Conservation (phyloP, 2,113 vertebrate species). For the Pomatostomus ruficeps region DNA sequence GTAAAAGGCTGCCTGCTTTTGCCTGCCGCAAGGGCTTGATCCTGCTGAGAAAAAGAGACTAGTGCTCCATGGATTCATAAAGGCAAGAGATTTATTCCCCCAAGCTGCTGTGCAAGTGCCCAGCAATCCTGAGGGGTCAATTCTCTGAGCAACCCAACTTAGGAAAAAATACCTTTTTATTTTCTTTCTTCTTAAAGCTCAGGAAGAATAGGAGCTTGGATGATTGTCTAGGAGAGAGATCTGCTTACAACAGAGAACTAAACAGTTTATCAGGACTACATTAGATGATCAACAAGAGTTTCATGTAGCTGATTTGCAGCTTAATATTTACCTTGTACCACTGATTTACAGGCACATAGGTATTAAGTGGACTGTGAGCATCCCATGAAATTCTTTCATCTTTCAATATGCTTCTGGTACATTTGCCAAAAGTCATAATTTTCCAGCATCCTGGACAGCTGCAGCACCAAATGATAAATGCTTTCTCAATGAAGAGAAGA, state of each 20-base stretch:
- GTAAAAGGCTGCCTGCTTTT: background rate
- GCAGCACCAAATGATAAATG: slow-evolving; percentile 61
- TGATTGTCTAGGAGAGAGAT: background rate
- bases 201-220: background rate
- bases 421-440: slow-evolving; percentile 56
- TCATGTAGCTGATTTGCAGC: slow-evolving; percentile 40
- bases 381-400: slow-evolving; percentile 54
- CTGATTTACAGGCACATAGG: slow-evolving; percentile 55
- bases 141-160: background rate
- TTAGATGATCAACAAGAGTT: slow-evolving; percentile 41
- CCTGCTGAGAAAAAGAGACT: background rate
- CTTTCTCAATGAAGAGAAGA: slow-evolving; percentile 55
- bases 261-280: slow-evolving; percentile 58
- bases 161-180: background rate
- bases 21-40: background rate
- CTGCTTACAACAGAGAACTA: slow-evolving; percentile 14
- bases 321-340: slow-evolving; percentile 54
- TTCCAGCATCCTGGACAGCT: slow-evolving; percentile 15
- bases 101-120: background rate
- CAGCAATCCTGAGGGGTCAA: background rate
- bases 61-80: background rate
- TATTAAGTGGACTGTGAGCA: slow-evolving; percentile 31
- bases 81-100: background rate
- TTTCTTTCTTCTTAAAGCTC: background rate
- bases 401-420: slow-evolving; percentile 29